These are phyloP conservation scores for Dicaeum eximium DNA, from an alignment of 2,113 vertebrate species.

Conservation along the genomic window DNA sequence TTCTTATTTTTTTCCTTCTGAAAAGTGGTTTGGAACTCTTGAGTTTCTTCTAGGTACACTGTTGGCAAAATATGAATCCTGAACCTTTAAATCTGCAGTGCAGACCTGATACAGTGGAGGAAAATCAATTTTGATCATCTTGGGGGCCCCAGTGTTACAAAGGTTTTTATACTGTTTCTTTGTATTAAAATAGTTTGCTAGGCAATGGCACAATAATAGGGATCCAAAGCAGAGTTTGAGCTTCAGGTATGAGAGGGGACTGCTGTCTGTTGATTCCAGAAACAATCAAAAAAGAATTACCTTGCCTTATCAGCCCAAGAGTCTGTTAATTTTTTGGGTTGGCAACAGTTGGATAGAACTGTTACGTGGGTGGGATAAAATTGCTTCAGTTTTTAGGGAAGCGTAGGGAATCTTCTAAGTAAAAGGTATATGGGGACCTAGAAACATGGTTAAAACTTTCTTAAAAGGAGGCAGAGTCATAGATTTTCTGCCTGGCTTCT, in stretches of 20 bases:
- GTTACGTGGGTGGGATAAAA: neutral
- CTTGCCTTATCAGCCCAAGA: neutral
- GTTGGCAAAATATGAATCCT: neutral
- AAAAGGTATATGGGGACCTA: neutral
- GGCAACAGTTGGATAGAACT: neutral
- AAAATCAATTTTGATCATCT: neutral
- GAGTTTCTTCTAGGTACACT: neutral
- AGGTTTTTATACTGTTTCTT: neutral
- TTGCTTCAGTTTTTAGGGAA: neutral
- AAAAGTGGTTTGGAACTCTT: neutral
- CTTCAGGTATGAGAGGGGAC: neutral
- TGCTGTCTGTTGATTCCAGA: neutral
- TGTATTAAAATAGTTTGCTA: neutral
- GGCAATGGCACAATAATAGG: neutral
- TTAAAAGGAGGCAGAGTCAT: neutral
- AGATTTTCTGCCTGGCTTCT: neutral
- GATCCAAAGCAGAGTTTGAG: accelerated
- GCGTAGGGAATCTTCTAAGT: neutral
- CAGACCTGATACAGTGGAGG: neutral
- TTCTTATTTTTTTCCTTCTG: neutral
- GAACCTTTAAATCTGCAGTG: neutral
- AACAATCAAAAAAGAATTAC: neutral
- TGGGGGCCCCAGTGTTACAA: neutral
- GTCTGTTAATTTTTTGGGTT: neutral
- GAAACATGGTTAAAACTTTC: neutral